Base-by-base conservation (phyloP, 2,888 invertebrate species). In the Leucoptera coffeella region DNA sequence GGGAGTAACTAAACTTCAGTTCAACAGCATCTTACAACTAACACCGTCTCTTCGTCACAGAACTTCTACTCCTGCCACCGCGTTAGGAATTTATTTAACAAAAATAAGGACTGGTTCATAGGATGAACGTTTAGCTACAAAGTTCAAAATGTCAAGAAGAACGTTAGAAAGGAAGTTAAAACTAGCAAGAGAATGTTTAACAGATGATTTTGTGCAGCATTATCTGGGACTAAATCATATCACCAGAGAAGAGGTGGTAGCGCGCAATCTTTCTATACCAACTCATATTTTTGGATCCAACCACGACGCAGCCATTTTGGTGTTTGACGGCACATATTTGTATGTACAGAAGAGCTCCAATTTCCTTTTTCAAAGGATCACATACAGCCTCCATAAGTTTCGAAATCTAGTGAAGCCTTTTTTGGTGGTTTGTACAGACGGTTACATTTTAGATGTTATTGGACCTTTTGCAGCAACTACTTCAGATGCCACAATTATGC, bases 391-490 rank as follows among this genome's bases (percentile, higher is more conserved):
- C 8, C 38, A 37, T 20, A 39, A 39, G 30, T 37, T 29, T 22
- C 30, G 32, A 10, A 40, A 38, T 21, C 19, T 37, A 3, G 5
- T 36, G 10, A 39, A 39, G 32, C 35, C 36, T 11, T 37, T 39
- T 33, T 13, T 40, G 26, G 30, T 40, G 11, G 32, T 35, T 8
- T 33, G 35, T n/a, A n/a, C n/a, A n/a, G n/a, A n/a, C n/a, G n/a
- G n/a, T n/a, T n/a, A n/a, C n/a, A n/a, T n/a, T n/a, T n/a, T n/a
- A n/a, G n/a, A n/a, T n/a, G n/a, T n/a, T n/a, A n/a, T n/a, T n/a
- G n/a, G n/a, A n/a, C n/a, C 38, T 10, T 33, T 32, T 33, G 25
- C 34, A 26, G 36, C 36, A 11, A 36, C 34, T 13, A 31, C 22
- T 10, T 31, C 24, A 6, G 33, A 34, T 30, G 32, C 34, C 9